These are phyloP conservation scores for Drosophila neoperkinsi DNA, from an alignment of 2,888 invertebrate species.

Conservation along the genomic window DNA sequence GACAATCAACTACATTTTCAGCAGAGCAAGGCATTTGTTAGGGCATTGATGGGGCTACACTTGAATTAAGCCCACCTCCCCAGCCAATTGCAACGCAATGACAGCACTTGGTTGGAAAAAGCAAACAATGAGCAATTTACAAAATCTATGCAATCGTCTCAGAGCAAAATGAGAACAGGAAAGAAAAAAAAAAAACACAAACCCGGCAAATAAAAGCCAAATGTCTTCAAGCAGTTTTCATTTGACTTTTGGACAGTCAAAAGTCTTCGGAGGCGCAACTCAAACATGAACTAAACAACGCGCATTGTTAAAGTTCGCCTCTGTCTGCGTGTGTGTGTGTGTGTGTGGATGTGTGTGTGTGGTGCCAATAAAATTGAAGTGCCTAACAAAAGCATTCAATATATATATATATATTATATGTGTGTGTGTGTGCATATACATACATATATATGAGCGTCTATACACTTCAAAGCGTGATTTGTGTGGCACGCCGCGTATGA, in stretches of 20 bases:
- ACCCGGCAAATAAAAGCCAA: conserved; percentile 22
- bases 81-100: conserved; percentile 17
- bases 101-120: conserved; percentile 59
- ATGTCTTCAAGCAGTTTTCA: conserved; percentile 36
- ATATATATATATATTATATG: background rate
- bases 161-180: background rate
- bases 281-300: conserved; percentile 28
- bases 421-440: background rate
- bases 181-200: conserved; percentile 6
- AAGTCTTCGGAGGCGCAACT: conserved; percentile 9
- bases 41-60: conserved; percentile 8
- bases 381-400: conserved; percentile 52
- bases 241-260: conserved; percentile 26
- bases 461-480: conserved; percentile 50
- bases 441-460: background rate
- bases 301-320: conserved; percentile 38
- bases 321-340: background rate
- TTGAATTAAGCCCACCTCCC: conserved; percentile 1
- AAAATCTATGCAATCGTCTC: conserved; percentile 41
- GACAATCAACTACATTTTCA: conserved; percentile 14
- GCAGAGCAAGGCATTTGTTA: conserved; percentile 4
- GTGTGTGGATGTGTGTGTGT: background rate
- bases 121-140: conserved; percentile 63
- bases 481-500: conserved; percentile 62
- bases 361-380: conserved; percentile 55